phyloP scores from a whole-genome alignment of 2,888 invertebrate species.

The Tanypteryx hageni region DNA sequence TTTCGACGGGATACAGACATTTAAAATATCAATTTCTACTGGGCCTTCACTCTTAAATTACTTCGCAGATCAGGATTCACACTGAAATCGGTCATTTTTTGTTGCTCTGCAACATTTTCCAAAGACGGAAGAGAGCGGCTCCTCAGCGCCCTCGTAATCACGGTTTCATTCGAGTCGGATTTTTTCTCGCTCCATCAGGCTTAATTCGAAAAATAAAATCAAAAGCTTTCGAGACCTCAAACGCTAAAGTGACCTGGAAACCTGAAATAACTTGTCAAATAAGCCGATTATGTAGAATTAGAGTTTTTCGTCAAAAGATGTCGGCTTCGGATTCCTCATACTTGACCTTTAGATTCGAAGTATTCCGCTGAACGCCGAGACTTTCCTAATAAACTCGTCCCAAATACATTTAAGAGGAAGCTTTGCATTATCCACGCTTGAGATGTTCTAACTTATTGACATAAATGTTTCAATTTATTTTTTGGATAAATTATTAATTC shows the following conservation, averaged over 20 bases:
- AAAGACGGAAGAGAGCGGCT: not conserved
- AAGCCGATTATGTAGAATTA: not conserved
- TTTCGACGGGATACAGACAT: too few species aligned
- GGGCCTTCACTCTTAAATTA: too few species aligned
- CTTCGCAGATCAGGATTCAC: too few species aligned
- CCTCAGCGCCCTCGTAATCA: not conserved
- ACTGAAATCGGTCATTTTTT: too few species aligned
- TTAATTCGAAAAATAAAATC: conserved; percentile 6
- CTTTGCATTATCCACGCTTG: too few species aligned
- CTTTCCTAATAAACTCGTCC: not conserved
- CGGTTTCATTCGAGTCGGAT: not conserved
- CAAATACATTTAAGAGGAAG: too few species aligned
- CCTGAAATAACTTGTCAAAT: not conserved
- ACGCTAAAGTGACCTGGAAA: not conserved
- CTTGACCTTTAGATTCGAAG: conserved; percentile 12
- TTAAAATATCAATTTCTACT: too few species aligned
- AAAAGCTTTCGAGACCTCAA: not conserved
- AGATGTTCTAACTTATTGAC: too few species aligned
- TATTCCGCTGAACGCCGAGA: not conserved
- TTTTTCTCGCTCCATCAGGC: not conserved
- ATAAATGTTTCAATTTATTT: too few species aligned
- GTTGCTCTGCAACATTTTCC: too few species aligned
- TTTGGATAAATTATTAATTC: too few species aligned
- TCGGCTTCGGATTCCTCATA: not conserved
- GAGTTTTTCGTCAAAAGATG: not conserved